These are phyloP conservation scores for Terrapene triunguis DNA, from an alignment of 2,113 vertebrate genomes.

Conservation along the genomic window DNA sequence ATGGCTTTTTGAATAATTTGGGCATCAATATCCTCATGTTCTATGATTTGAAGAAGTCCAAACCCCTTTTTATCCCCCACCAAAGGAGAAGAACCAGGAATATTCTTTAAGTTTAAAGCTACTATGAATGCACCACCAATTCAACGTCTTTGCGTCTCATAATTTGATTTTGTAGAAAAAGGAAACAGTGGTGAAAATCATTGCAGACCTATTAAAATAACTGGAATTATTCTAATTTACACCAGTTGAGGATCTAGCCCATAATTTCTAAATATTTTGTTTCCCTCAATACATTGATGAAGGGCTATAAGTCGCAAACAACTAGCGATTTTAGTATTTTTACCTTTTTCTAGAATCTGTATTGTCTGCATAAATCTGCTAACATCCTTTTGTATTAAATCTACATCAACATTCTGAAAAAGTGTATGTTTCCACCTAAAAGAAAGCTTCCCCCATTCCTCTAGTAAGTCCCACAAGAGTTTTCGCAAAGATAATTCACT, in stretches of 20 bases:
- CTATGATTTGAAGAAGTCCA: not conserved
- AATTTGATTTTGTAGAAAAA: not conserved
- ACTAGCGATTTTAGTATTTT: not conserved
- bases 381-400: slow-evolving; percentile 70
- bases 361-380: slow-evolving; percentile 72
- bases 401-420: slow-evolving; percentile 68
- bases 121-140: not conserved
- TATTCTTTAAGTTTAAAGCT: not conserved
- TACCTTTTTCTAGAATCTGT: slow-evolving; percentile 78
- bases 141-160: not conserved
- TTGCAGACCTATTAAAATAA: not conserved
- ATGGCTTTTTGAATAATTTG: not conserved
- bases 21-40: not conserved
- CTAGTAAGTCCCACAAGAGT: slow-evolving; percentile 73
- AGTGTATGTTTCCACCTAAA: slow-evolving; percentile 59
- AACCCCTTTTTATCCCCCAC: not conserved
- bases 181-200: not conserved
- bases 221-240: not conserved
- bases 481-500: slow-evolving; percentile 71
- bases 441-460: slow-evolving; percentile 68
- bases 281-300: not conserved
- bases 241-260: not conserved
- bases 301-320: not conserved
- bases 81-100: not conserved
- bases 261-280: not conserved